Percentiles rank a stretch among this genome's conserved stretches.
Conservation (phyloP, 2,888 invertebrate genomes). For the Callyntrura guangdongensis region DNA sequence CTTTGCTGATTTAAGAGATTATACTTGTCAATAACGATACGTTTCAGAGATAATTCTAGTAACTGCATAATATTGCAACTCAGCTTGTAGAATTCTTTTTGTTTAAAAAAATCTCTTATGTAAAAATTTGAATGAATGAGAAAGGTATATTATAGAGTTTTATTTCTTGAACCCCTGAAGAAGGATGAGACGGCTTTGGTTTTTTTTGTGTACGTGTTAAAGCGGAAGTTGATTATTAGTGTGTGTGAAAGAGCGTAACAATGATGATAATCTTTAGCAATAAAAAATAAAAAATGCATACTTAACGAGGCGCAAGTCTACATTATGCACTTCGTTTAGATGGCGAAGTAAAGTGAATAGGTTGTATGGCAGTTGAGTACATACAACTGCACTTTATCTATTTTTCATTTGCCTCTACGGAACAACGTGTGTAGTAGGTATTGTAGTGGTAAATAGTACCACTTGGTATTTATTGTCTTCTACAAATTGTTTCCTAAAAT, state of each 20-base stretch:
- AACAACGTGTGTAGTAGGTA: too few relatives aligned
- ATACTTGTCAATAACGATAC: slow-evolving; percentile 34
- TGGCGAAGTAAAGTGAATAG: too few relatives aligned
- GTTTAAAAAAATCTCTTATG: background rate
- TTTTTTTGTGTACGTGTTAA: slow-evolving; percentile 8
- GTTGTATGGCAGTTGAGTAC: too few relatives aligned
- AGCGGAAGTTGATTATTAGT: slow-evolving; percentile 63
- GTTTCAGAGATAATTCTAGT: background rate
- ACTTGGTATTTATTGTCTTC: too few relatives aligned
- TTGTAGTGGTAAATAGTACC: too few relatives aligned
- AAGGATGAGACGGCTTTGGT: slow-evolving; percentile 10
- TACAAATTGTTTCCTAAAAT: too few relatives aligned
- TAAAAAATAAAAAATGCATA: slow-evolving; percentile 16
- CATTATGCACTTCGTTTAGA: too few relatives aligned
- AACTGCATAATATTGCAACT: background rate
- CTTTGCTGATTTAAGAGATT: slow-evolving; percentile 28
- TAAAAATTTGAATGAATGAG: background rate
- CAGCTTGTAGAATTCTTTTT: background rate
- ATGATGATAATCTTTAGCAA: slow-evolving; percentile 1
- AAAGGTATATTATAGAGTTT: background rate
- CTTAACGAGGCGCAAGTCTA: background rate
- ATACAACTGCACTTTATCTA: too few relatives aligned
- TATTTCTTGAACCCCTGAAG: background rate
- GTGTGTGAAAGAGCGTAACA: background rate
- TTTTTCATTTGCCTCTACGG: too few relatives aligned